phyloP scores from a whole-genome alignment of 2,113 vertebrate genomes.

The Oncorhynchus clarkii region DNA sequence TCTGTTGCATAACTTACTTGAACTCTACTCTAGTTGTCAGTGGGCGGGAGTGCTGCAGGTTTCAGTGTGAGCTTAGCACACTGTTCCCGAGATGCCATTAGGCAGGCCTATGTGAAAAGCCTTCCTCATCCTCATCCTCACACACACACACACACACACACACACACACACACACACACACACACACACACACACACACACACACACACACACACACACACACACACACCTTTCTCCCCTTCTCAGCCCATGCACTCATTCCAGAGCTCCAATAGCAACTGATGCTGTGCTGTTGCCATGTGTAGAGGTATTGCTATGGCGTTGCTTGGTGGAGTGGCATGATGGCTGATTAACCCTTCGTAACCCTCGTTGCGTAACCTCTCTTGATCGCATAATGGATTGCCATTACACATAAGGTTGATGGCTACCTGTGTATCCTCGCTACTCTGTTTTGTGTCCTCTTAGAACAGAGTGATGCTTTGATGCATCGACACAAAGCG shows the following conservation, averaged over 20 bases:
- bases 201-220: slow-evolving; percentile 5
- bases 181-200: neutral
- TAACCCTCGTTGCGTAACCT: slow-evolving; percentile 5
- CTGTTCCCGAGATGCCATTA: neutral
- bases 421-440: neutral
- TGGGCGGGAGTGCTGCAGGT: neutral
- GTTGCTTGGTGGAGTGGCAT: neutral
- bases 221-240: neutral
- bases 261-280: neutral
- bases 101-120: neutral
- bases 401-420: neutral
- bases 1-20: neutral
- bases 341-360: neutral
- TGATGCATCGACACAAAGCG: neutral
- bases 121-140: neutral
- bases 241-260: neutral
- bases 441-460: neutral
- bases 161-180: neutral
- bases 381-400: slow-evolving; percentile 7
- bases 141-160: neutral
- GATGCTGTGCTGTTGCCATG: neutral
- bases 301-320: neutral
- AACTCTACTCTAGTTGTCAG: neutral
- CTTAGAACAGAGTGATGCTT: no score
- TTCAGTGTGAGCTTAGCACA: neutral